Base-by-base conservation (phyloP, 2,888 invertebrate species). In the Xanthia togata region DNA sequence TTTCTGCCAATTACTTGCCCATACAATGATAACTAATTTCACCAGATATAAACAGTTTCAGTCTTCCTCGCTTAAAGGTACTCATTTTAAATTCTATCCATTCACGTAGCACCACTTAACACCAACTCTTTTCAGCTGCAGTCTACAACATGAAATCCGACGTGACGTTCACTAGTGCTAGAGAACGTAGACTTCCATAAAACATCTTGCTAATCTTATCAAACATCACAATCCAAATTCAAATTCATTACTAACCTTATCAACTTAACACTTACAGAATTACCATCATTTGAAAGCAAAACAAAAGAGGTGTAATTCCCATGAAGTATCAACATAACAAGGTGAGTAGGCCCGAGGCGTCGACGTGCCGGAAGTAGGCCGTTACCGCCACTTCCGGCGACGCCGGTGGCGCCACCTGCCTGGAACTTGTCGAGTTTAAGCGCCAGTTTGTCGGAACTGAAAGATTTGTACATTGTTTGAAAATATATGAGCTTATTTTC, bases 341-440 rank as follows among this genome's bases (percentile, higher is more conserved):
- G 85, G 85, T 85, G 84, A 74, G 78, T 73, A 65, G 75, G 82
- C 84, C 68, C 76, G 87, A 90, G 91, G 92, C 91, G 93, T 90
- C 91, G 86, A 90, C 92, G 91, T 90, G 91, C 89, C 93, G 94
- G 94, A 94, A 93, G 92, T 90, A 89, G 91, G 92, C 92, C 90
- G 93, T 93, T 93, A 92, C 92, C 91, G 91, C 90, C 89, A 90
- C 91, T 90, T 93, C 93, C 93, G 90, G 88, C 53, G 70, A 72
- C 85, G 89, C 89, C 88, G 88, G 87, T 87, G 88, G 90, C 90
- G 89, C 89, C 90, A 93, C 92, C 93, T 93, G 91, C 89, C 91
- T 87, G 87, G 81, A 90, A 91, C 92, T 92, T 90, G 90, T 89
- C 89, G 90, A 90, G 91, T 89, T 90, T 90, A 84, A 87, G 76